A percentile compares a stretch with the other conserved stretches of the same genome.
phyloP scores from a whole-genome alignment of 2,113 vertebrate species.

The Bufo gargarizans region DNA sequence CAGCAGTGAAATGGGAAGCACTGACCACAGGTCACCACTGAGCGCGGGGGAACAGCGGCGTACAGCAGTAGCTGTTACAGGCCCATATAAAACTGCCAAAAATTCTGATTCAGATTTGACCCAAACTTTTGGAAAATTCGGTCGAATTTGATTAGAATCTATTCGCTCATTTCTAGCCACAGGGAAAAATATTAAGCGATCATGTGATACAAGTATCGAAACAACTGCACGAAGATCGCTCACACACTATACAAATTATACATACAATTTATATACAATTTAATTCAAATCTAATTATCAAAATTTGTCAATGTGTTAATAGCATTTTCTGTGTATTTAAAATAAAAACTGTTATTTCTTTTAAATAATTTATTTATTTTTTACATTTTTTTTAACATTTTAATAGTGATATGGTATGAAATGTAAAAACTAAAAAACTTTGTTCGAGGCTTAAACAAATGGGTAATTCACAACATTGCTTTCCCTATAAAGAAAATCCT shows the following conservation, averaged over 20 bases:
- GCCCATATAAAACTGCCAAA: too few species aligned
- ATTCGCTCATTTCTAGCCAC: too few species aligned
- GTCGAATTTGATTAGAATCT: too few species aligned
- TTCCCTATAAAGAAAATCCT: conserved; percentile 46
- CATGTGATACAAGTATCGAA: too few species aligned
- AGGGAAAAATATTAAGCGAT: too few species aligned
- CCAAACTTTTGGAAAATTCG: too few species aligned
- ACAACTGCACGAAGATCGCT: neutral
- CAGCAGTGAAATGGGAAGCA: too few species aligned
- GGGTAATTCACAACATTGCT: conserved; percentile 43
- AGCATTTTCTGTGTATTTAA: neutral
- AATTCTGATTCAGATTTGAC: too few species aligned
- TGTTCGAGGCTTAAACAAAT: conserved; percentile 27
- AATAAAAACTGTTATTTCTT: neutral
- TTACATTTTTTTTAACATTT: neutral
- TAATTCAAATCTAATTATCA: neutral
- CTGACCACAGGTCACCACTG: too few species aligned
- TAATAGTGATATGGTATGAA: neutral
- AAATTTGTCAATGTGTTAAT: neutral
- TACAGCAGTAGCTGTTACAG: too few species aligned
- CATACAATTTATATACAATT: neutral
- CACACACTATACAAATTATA: neutral
- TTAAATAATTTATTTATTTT: neutral
- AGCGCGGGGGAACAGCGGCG: too few species aligned
- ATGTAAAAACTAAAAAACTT: neutral